Evolutionary conservation across 2,797 vertebrate genomes (phyloP), one percentile per base, ranked within the genome.

Genomic region (Sus cebifrons): DNA sequence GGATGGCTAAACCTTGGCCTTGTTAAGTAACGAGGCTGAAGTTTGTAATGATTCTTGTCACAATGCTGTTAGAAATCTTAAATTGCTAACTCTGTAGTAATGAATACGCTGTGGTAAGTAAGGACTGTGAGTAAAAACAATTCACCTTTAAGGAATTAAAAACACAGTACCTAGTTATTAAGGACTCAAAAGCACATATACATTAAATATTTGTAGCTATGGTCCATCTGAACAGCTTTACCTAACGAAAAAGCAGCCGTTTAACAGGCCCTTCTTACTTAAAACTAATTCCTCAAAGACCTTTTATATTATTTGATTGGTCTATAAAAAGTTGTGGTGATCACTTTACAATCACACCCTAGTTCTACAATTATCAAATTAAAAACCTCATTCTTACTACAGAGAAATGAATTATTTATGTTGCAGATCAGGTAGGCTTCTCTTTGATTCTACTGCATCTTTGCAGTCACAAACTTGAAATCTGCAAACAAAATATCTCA

Each of bases 381-480:
- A 96, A 95, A 94, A 73, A 52, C 23, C n/a, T 86, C 64, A 27
- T 82, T 71, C 70, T 94, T 93, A 89, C 52, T 77, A 91, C 21
- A 74, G 5, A 81, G 49, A 88, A 77, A 91, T 86, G 27, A 87
- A 83, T 88, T 49, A 18, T 60, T 49, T 81, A 87, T n/a, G 79
- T 58, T 78, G 49, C 12, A 95, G 23, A 40, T 13, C 8, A 78
- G 23, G 23, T 15, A 75, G 67, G n/a, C 73, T 87, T 90, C 23
- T 86, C 52, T 95, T 91, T 74, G 14, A 70, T 54, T 25, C 32
- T 6, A 60, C 25, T 32, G 20, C 5, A 68, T 88, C 29, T 96
- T 58, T 89, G 23, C 54, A 75, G 32, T 75, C 36, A 86, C 15
- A 58, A 77, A 86, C 20, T 52, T 92, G 18, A 91, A 89, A 89